These are phyloP conservation scores for Morus bassanus DNA, from an alignment of 2,797 vertebrate genomes.

Conservation along the genomic window DNA sequence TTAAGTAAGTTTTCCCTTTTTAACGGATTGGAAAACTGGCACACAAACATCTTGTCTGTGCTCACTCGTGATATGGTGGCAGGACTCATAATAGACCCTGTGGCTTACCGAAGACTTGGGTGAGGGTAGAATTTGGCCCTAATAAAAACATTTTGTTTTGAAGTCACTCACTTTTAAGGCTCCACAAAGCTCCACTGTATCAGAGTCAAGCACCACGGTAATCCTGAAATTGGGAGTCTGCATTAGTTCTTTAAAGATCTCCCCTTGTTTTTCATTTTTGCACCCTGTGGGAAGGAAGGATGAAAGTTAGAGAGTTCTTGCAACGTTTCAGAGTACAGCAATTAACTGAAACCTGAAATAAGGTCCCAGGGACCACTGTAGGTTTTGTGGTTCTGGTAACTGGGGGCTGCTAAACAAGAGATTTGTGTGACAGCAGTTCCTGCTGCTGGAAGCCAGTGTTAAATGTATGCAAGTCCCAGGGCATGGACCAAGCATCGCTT, in stretches of 20 bases:
- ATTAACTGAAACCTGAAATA: background rate
- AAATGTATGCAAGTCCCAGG: background rate
- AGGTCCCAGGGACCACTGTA: background rate
- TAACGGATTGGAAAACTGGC: background rate
- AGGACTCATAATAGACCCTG: background rate
- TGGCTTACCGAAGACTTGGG: background rate
- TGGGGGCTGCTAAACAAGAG: background rate
- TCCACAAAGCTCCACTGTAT: conserved; percentile 87
- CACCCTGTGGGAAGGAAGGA: conserved; percentile 73
- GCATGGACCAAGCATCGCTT: background rate
- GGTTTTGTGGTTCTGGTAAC: background rate
- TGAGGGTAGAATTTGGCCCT: background rate
- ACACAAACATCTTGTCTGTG: background rate
- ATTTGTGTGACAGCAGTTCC: background rate
- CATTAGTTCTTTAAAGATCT: conserved; percentile 84
- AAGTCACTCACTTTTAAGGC: conserved; percentile 82
- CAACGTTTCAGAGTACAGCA: background rate
- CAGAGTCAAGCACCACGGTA: conserved; percentile 79
- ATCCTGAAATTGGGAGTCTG: conserved; percentile 87
- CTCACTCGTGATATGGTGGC: background rate
- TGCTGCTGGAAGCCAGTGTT: background rate
- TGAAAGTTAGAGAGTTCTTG: background rate
- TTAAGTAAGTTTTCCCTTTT: background rate
- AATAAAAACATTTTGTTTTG: background rate
- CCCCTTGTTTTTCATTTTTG: conserved; percentile 75